Evolutionary conservation across 2,113 vertebrate species (phyloP), one percentile per base, ranked within the genome.

Genomic region (Gobius niger): DNA sequence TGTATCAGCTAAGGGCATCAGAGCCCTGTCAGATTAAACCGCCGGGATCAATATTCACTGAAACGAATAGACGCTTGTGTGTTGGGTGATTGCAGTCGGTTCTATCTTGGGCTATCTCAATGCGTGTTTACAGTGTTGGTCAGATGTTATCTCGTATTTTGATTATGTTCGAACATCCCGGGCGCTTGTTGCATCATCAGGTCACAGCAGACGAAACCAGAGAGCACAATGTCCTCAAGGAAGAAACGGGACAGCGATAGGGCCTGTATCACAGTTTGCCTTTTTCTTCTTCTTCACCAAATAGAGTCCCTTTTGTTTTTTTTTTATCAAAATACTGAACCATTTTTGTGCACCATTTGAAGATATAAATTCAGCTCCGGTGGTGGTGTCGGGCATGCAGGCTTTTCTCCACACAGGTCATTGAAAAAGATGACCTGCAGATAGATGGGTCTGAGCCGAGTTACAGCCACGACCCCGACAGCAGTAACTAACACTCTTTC

Each of bases 1-100:
- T 67, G 60, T 75, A 90, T 89, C 89, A 68, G 85, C 51, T 78
- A 68, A 88, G 87, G 88, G 84, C 88, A 90, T 92, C 88, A 68
- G 63, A 34, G 78, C 81, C 81, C 88, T 81, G 85, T 77, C 80
- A 83, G 81, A 90, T 90, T 79, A 82, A 76, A 87, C 68, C 46
- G 78, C 18, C 68, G 71, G 82, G 82, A 92, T 92, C 87, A 73
- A 90, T 92, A 90, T 77, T 51, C 51, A 78, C 65, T 77, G 61
- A 77, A 90, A 87, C 77, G 71, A 79, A 78, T 65, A 69, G 71
- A 67, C 10, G 47, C 15, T 47, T 52, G 63, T 63, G 73, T 59
- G 16, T 50, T 13, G 49, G 10, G 52, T 7, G 1, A 12, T 7
- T 44, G 44, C 14, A 63, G 57, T 53, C 24, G 77, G 77, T 80